A percentile compares a stretch with the other conserved stretches of the same genome.
phyloP scores from a whole-genome alignment of 2,888 invertebrate species.

The Rhyacophila evoluta region DNA sequence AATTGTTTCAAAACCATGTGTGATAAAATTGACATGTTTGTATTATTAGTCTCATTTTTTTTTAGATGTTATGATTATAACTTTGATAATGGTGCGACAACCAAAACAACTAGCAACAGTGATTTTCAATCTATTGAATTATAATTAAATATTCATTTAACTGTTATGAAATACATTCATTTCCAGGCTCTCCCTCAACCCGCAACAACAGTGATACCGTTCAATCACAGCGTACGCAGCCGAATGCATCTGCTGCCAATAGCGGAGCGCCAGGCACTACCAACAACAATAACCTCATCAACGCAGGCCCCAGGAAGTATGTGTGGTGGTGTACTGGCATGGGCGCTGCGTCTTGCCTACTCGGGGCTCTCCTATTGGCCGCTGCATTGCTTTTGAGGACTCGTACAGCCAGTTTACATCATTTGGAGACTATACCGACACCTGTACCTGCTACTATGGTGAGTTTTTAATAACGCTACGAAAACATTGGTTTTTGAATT shows the following conservation, averaged over 20 bases:
- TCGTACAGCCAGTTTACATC: constrained; percentile 80
- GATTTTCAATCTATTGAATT: too few species aligned
- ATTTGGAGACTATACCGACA: constrained; percentile 94
- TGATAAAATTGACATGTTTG: too few species aligned
- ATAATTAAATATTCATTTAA: too few species aligned
- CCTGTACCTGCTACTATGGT: constrained; percentile 94
- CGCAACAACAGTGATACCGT: neutral
- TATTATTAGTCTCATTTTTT: too few species aligned
- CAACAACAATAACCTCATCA: constrained; percentile 59
- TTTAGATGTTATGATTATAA: too few species aligned
- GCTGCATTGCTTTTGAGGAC: constrained; percentile 84
- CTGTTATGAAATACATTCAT: neutral
- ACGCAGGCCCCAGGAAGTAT: constrained; percentile 77
- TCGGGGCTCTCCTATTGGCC: constrained; percentile 82
- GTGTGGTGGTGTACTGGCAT: constrained; percentile 87
- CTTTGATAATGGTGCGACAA: too few species aligned
- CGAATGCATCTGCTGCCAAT: neutral
- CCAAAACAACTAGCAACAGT: too few species aligned
- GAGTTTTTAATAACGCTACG: too few species aligned
- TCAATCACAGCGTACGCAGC: neutral
- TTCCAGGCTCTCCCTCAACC: neutral
- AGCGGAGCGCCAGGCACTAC: constrained; percentile 48
- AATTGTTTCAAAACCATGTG: too few species aligned
- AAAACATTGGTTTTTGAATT: too few species aligned
- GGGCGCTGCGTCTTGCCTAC: constrained; percentile 80